phyloP scores from a whole-genome alignment of 1,140 invertebrate genomes.

The Ditylenchus dipsaci region DNA sequence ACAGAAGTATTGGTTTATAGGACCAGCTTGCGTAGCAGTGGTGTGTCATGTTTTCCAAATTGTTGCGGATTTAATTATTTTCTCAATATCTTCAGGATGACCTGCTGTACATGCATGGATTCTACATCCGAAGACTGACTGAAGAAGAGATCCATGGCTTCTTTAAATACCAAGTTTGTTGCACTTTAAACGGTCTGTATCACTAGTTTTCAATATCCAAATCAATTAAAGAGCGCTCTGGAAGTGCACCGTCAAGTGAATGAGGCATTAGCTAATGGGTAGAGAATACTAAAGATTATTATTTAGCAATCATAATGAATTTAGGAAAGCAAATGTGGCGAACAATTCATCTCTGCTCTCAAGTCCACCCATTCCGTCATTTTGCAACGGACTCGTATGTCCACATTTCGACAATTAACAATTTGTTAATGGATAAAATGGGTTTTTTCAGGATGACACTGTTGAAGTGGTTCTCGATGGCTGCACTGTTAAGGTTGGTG shows the following conservation, averaged over 20 bases:
- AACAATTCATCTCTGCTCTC: slow-evolving; percentile 8
- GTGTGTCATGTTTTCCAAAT: slow-evolving; percentile 12
- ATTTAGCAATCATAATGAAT: neutral
- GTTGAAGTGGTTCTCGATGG: slow-evolving; percentile 37
- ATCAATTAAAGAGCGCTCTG: neutral
- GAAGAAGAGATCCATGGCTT: slow-evolving; percentile 24
- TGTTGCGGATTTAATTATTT: slow-evolving; percentile 5
- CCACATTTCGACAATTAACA: too few species aligned
- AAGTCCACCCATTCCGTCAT: slow-evolving; percentile 13
- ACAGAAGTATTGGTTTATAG: too few species aligned
- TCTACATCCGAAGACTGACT: slow-evolving; percentile 21
- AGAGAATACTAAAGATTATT: neutral
- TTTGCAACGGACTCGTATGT: slow-evolving; percentile 21
- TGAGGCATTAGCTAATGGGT: neutral
- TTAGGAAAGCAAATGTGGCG: neutral
- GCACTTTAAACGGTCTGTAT: slow-evolving; percentile 7
- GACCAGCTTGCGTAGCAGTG: slow-evolving; percentile 26
- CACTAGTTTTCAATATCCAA: slow-evolving; percentile 11
- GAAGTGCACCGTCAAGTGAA: slow-evolving; percentile 8
- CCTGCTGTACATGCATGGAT: slow-evolving; percentile 25
- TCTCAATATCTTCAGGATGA: slow-evolving; percentile 18
- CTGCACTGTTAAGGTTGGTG: slow-evolving; percentile 19
- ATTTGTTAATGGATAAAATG: too few species aligned
- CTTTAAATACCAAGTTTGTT: slow-evolving; percentile 25
- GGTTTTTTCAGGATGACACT: slow-evolving; percentile 16